Evolutionary conservation across 37 sponge, comb jelly and placozoan species (phyloP), one percentile per base, ranked within the genome.

Genomic region (Tethya wilhelma): DNA sequence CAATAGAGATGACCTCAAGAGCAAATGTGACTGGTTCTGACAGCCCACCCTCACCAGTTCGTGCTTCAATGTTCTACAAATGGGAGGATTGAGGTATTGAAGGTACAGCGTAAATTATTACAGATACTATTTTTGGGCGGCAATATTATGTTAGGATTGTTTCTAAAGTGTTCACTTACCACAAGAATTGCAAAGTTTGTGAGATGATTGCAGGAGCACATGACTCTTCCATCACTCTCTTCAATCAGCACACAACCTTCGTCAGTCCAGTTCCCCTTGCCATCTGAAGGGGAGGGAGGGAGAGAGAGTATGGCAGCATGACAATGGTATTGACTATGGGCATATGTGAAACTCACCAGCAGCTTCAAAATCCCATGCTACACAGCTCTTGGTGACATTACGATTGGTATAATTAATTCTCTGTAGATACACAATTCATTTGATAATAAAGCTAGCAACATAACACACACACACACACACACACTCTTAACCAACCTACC

Each of bases 111-210:
- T n/a, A n/a, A n/a, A n/a, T n/a, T n/a, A n/a, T n/a, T n/a, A n/a
- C n/a, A n/a, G n/a, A n/a, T n/a, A n/a, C n/a, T n/a, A n/a, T n/a
- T n/a, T n/a, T n/a, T n/a, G n/a, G n/a, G n/a, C n/a, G n/a, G n/a
- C n/a, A n/a, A n/a, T n/a, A n/a, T n/a, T n/a, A n/a, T n/a, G n/a
- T n/a, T n/a, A n/a, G n/a, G n/a, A n/a, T n/a, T n/a, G n/a, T n/a
- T n/a, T n/a, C n/a, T n/a, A n/a, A n/a, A n/a, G n/a, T n/a, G n/a
- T n/a, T 33, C 4, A 23, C 83, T 81, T 39, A 78, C 79, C 79
- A 70, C 74, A 3, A 86, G 58, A 23, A 39, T 38, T 17, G 90
- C 90, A 79, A 89, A 89, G 78, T 89, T 89, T n/a, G 90, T 89
- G 57, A 89, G 84, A 38, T 89, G 90, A 57, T 43, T 83, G 38